Evolutionary conservation across 2,888 invertebrate species (phyloP).

Genomic region (Cremastinae sp.): DNA sequence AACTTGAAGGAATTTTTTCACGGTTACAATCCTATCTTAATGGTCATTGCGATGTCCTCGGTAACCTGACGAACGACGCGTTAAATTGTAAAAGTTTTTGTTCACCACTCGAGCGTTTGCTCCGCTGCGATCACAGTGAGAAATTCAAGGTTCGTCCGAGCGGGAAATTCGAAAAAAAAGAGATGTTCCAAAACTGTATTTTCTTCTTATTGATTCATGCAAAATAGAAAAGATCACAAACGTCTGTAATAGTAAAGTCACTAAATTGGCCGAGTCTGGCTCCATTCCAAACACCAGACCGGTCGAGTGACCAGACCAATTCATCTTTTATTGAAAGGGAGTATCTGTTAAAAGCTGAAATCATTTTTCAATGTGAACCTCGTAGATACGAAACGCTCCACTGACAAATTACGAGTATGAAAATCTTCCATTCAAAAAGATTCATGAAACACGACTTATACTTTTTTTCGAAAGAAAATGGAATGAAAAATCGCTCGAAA

Average conservation of each 20-base stretch:
- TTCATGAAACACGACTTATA: no score
- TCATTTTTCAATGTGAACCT: constrained; percentile 2
- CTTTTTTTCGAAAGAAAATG: no score
- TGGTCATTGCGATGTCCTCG: constrained; percentile 42
- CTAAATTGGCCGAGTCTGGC: constrained; percentile 39
- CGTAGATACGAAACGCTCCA: no score
- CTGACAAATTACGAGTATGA: neutral
- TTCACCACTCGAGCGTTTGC: constrained; percentile 3
- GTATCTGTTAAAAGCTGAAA: neutral
- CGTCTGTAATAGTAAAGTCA: constrained; percentile 8
- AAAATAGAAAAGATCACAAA: constrained; percentile 34
- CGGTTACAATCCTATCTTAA: constrained; percentile 41
- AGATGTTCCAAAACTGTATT: neutral
- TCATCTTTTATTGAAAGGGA: neutral
- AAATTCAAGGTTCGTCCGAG: neutral
- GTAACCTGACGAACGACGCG: constrained; percentile 40
- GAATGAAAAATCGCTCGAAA: no score
- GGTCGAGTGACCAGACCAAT: neutral
- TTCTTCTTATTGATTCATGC: constrained; percentile 25
- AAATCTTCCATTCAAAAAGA: neutral
- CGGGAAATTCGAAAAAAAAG: neutral
- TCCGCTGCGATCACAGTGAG: neutral
- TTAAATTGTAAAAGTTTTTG: constrained; percentile 44
- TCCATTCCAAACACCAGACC: constrained; percentile 6
- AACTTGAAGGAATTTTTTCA: constrained; percentile 28